Base-by-base conservation (phyloP, 2,888 invertebrate species). In the Drosophila bunnanda region DNA sequence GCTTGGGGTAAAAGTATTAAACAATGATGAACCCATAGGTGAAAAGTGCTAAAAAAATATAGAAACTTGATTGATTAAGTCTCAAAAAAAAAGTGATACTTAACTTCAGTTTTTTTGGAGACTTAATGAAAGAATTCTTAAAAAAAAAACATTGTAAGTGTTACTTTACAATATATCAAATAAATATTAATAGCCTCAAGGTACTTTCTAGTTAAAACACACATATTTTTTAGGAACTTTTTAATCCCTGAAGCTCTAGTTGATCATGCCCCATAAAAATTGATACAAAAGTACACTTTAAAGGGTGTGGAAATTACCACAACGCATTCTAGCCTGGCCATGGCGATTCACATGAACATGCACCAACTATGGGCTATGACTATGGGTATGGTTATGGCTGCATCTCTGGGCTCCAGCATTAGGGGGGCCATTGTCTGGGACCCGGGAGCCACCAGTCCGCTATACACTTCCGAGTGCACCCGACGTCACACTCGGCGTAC, bases 401-500 rank as follows among this genome's bases (percentile, higher is more conserved):
- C 46, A 50, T 64, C 64, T 65, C 64, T 41, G 64, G 64, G 64
- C 39, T 28, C 15, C 32, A 25, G 43, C 8, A 46, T 46, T 32
- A 12, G 34, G 53, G 53, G 52, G 12, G 34, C 79, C 77, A 75
- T 82, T 80, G 83, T 80, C 76, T 82, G 80, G 57, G 28, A 17
- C 64, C 56, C 50, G 32, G 30, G 59, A 56, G 57, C 39, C 28
- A 46, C 10, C 30, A 30, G 82, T 79, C 50, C 50, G 50, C 50
- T 52, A 52, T 80, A 75, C 71, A 82, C 88, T 83, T 88, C 86
- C 88, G 88, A 82, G 81, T 81, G 79, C 77, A 75, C 67, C 75
- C 77, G 78, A 88, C 86, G 87, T 87, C 88, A 87, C 87, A 87
- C 87, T 86, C 79, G 86, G 89, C 75, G 77, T 81, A 79, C 73